phyloP scores from a whole-genome alignment of 2,888 invertebrate genomes.

The Pristionchus arcanus region DNA sequence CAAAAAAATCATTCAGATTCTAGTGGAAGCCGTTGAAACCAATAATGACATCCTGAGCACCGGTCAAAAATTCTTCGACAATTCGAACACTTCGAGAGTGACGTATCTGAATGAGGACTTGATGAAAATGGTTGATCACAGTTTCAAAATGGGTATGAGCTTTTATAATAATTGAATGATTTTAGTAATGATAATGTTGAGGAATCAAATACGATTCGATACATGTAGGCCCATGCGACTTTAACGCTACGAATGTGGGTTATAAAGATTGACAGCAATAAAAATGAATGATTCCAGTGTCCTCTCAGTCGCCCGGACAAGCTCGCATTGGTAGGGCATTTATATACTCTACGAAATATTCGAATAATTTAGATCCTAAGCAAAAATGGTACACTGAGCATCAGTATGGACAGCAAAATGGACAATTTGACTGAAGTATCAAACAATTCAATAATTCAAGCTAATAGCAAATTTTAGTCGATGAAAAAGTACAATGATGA shows the following conservation, averaged over 20 bases:
- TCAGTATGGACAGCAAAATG: not conserved
- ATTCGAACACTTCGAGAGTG: not conserved
- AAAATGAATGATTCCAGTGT: constrained; percentile 5
- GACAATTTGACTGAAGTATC: not conserved
- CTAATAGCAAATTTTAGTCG: not conserved
- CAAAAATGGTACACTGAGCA: not conserved
- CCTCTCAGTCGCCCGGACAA: not conserved
- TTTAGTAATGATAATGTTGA: not conserved
- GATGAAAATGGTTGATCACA: not conserved
- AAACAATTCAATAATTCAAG: not conserved
- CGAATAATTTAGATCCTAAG: not conserved
- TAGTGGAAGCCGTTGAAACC: not conserved
- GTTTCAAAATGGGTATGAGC: not conserved
- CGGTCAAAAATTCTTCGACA: not conserved
- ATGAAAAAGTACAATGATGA: not conserved
- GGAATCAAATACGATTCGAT: constrained; percentile 19
- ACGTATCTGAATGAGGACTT: not conserved
- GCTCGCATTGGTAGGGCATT: not conserved
- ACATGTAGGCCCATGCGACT: not conserved
- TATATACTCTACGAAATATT: no score
- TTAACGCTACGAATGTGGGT: not conserved
- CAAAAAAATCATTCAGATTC: not conserved
- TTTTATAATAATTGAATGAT: not conserved
- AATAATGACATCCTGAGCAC: not conserved
- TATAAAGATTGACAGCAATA: not conserved